Conservation (phyloP, 2,113 vertebrate species). For the Cyprinodon variegatus region DNA sequence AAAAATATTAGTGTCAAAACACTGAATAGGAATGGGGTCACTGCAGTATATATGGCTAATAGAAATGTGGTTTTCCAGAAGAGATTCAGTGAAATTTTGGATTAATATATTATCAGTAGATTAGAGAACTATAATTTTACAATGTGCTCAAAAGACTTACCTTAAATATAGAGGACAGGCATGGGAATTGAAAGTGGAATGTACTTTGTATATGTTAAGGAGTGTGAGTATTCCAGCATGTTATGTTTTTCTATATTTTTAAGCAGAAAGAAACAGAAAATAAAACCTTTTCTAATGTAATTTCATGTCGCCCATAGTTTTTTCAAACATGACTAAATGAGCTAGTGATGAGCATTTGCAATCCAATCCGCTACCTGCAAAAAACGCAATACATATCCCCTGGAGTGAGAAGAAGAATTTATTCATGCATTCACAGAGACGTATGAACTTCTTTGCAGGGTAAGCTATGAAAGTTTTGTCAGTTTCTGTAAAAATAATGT, state of each 20-base stretch:
- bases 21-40: background rate
- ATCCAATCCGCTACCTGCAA: background rate
- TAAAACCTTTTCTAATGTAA: no score
- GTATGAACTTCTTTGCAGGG: background rate
- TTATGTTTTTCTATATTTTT: background rate
- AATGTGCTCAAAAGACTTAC: background rate
- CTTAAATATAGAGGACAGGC: background rate
- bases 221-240: background rate
- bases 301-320: background rate
- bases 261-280: background rate
- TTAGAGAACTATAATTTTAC: background rate
- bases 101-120: background rate
- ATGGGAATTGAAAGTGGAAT: background rate
- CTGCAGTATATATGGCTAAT: background rate
- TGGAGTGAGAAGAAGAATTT: background rate
- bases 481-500: background rate
- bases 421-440: background rate
- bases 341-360: background rate
- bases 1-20: background rate
- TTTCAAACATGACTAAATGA: background rate
- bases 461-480: background rate
- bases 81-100: no score
- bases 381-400: background rate
- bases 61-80: background rate
- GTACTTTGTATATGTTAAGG: background rate